Conservation (phyloP, 2,113 vertebrate species). For the Suricata suricatta region DNA sequence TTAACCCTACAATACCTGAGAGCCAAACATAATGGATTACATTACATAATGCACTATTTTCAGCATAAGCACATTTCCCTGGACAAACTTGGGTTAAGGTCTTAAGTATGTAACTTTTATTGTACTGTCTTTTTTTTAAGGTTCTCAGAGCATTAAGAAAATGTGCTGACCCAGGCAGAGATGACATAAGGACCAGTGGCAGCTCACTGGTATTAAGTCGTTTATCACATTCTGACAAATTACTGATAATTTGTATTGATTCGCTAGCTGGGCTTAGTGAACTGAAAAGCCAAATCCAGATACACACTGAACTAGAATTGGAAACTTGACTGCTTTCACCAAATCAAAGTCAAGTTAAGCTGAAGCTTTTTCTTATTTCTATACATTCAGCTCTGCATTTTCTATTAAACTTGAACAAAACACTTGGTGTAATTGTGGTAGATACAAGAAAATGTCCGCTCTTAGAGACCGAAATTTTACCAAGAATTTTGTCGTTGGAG, state of each 20-base stretch:
- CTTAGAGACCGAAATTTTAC: neutral
- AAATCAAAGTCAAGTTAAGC: neutral
- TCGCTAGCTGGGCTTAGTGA: conserved; percentile 48
- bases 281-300: conserved; percentile 50
- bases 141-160: conserved; percentile 15
- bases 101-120: neutral
- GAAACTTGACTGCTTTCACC: neutral
- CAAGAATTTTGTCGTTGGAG: neutral
- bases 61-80: neutral
- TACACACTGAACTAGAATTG: neutral
- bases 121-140: neutral
- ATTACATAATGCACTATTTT: neutral
- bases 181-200: conserved; percentile 38
- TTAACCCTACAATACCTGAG: neutral
- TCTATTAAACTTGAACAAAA: conserved; percentile 11
- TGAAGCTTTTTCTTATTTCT: neutral
- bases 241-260: conserved; percentile 74
- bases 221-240: conserved; percentile 74
- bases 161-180: neutral
- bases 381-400: neutral
- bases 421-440: neutral
- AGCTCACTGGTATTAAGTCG: neutral
- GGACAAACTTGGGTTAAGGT: accelerated
- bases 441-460: neutral
- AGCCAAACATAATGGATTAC: neutral